Evolutionary conservation across 2,113 vertebrate genomes (phyloP).

Genomic region (Gallinago jamesoni): DNA sequence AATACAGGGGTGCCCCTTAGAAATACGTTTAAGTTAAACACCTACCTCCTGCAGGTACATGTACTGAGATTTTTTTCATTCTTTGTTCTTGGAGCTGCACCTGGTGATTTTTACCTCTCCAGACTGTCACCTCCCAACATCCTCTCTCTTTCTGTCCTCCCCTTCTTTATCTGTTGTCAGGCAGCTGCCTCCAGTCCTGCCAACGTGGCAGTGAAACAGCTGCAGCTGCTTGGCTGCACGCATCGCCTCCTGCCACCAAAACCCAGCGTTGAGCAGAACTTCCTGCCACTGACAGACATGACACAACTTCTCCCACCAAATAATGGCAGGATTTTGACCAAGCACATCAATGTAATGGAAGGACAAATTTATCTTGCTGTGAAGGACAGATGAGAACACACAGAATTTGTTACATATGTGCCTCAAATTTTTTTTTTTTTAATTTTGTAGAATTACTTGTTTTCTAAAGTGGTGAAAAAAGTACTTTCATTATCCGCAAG

Average conservation of each 20-base stretch:
- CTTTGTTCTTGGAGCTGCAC: neutral
- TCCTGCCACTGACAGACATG: neutral
- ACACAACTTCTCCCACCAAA: neutral
- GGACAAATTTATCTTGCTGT: neutral
- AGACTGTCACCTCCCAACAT: neutral
- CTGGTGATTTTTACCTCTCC: neutral
- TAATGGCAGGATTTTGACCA: neutral
- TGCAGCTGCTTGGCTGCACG: neutral
- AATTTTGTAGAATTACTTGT: neutral
- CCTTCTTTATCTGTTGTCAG: neutral
- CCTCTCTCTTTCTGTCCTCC: neutral
- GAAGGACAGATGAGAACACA: neutral
- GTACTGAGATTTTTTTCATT: neutral
- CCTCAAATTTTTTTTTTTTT: neutral
- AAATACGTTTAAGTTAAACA: neutral
- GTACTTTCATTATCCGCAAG: neutral
- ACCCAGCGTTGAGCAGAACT: neutral
- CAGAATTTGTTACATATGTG: neutral
- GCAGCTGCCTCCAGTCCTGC: neutral
- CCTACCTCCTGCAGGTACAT: neutral
- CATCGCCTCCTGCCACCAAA: neutral
- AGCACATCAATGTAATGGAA: accelerated
- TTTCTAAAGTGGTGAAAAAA: neutral
- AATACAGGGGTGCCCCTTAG: neutral
- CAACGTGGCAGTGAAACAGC: neutral